Evolutionary conservation across 2,797 vertebrate species (phyloP), one percentile per base, ranked within the genome.

Genomic region (Chaenodraco wilsoni): DNA sequence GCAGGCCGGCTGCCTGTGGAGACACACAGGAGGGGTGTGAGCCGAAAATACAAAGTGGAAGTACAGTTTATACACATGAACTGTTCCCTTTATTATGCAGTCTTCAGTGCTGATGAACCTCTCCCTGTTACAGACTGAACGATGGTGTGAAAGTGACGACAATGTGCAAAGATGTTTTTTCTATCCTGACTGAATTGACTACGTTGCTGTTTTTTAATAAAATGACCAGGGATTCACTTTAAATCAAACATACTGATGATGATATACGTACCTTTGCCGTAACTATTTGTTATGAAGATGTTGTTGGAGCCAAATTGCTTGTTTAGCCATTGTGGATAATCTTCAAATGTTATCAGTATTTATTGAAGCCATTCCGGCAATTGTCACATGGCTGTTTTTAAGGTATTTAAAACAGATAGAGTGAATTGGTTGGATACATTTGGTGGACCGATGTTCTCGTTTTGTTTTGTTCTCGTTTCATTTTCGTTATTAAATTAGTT

Each of bases 1-100:
- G 96, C 84, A 97, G 86, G 3, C 95, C 92, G 0, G 96, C 95
- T 57, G 96, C 96, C 96, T 97, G 88, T 74, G 73, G 81, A 82
- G 55, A 72, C 67, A 66, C 66, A 79, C 71, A 81, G 52, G 43
- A 55, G 50, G 56, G 15, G 16, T 52, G 54, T 31, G 37, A 80
- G 49, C 5, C 37, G 37, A 12, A 71, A 46, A 37, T 14, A 69
- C 61, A 70, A 16, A 71, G 23, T 59, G 23, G 58, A 50, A 27
- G 13, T 51, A 19, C 21, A 63, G 14, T 33, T 12, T n/a, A 6
- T 21, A 46, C 21, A 15, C 12, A 49, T 37, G 33, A 37, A 9
- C 33, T 37, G 33, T 37, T 37, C 33, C 33, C 33, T 7, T 37
- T 37, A 9, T 9, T 37, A 37, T 37, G 33, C 8, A 37, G 33